Evolutionary conservation across 2,113 vertebrate species (phyloP), one percentile per base, ranked within the genome.

Genomic region (Panurus biarmicus): DNA sequence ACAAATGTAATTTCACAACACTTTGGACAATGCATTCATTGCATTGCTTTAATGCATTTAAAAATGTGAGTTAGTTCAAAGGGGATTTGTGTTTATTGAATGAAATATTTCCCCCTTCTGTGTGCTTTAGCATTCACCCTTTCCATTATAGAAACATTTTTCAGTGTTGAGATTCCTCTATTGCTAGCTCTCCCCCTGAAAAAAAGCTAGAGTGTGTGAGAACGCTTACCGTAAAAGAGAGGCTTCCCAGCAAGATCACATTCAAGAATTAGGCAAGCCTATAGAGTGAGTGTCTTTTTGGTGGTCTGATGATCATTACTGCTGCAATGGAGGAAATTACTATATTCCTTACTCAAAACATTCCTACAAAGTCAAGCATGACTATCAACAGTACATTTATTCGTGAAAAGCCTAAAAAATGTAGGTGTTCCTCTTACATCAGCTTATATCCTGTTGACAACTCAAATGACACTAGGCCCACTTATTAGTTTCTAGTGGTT

Each of bases 401-500:
- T 85, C 1, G 0, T 93, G 60, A 94, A 93, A 94, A 88, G 67
- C 14, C 76, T 91, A 54, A 60, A 95, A 95, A 92, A 89, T 33
- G 89, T 96, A 97, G 96, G 94, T 96, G 94, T 96, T 96, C 89
- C 89, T 92, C 89, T 95, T 95, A 89, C 89, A 95, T 92, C 79
- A 93, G 62, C 89, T 93, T 97, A 90, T 97, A 97, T 97, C 96
- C 96, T 97, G 96, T 96, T 97, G 94, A 96, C 95, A 95, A 56
- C 81, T 94, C 89, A 96, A 89, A 94, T 96, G 95, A 91, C 87
- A 94, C 85, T 90, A 94, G 78, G 76, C 93, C 54, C 79, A 92
- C 96, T 94, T 94, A 96, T 96, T 95, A 95, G 92, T 97, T 94
- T 97, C 94, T 95, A 78, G 96, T 97, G 96, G 96, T 97, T 97